Evolutionary conservation across 2,888 invertebrate genomes (phyloP).

Genomic region (Glaucopsyche alexis): DNA sequence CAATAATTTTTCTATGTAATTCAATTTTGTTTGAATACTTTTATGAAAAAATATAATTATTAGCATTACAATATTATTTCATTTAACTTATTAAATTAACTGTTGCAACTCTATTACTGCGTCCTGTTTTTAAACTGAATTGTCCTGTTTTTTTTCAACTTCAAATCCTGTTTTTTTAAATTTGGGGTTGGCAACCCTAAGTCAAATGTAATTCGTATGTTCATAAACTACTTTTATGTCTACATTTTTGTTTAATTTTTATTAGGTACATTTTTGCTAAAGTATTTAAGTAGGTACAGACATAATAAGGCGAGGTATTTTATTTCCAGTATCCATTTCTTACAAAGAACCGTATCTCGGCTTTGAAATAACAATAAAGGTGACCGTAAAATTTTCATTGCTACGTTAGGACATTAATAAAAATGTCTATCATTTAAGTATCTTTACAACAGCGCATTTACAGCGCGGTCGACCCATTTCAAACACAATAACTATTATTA

Average conservation of each 20-base stretch:
- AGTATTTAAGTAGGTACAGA: neutral
- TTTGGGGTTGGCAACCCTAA: too few species aligned
- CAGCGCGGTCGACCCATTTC: constrained; percentile 12
- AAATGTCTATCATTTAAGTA: constrained; percentile 10
- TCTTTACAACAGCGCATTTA: neutral
- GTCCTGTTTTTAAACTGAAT: too few species aligned
- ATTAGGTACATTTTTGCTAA: neutral
- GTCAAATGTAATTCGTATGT: neutral
- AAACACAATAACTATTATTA: constrained; percentile 10
- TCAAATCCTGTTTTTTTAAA: too few species aligned
- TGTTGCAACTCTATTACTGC: too few species aligned
- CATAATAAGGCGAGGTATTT: neutral
- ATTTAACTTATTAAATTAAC: too few species aligned
- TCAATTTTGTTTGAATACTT: too few species aligned
- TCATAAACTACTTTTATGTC: neutral
- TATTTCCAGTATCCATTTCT: constrained; percentile 5
- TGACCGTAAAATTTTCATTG: constrained; percentile 7
- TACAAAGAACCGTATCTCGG: neutral
- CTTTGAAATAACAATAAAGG: constrained; percentile 20
- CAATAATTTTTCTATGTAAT: too few species aligned
- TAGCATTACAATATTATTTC: too few species aligned
- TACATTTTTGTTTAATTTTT: neutral
- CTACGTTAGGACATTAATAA: constrained; percentile 11
- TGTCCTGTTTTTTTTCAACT: too few species aligned
- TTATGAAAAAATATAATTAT: too few species aligned